Conservation (phyloP, 2,888 invertebrate genomes). For the Ormia ochracea region DNA sequence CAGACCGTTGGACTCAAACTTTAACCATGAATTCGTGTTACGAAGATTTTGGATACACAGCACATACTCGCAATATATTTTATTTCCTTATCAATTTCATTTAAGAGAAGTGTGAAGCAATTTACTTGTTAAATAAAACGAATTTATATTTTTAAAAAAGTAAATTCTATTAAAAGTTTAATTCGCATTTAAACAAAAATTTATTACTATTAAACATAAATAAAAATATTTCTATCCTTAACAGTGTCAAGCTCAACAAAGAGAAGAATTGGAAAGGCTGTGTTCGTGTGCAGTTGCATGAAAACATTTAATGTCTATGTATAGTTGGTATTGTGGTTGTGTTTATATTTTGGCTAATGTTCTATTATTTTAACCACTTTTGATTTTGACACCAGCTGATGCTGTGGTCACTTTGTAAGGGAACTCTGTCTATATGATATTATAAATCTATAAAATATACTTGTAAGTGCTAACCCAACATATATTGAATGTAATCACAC, state of each 20-base stretch:
- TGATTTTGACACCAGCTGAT: conserved; percentile 73
- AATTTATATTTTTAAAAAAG: neutral
- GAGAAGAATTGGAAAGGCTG: neutral
- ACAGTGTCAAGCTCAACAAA: neutral
- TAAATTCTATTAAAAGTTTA: neutral
- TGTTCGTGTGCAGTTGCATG: neutral
- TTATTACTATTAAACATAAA: neutral
- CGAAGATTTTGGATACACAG: too few relatives aligned
- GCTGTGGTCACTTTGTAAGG: conserved; percentile 58
- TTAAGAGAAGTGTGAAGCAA: too few relatives aligned
- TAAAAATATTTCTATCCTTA: neutral
- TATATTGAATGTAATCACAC: conserved; percentile 36
- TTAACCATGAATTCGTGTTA: too few relatives aligned
- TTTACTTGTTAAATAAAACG: neutral
- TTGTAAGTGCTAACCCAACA: conserved; percentile 53
- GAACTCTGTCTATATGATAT: conserved; percentile 21
- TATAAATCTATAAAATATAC: conserved; percentile 54
- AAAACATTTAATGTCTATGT: conserved; percentile 50
- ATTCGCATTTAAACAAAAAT: neutral
- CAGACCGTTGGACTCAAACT: too few relatives aligned
- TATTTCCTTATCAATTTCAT: too few relatives aligned
- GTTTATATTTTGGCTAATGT: conserved; percentile 74
- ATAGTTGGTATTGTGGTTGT: conserved; percentile 62
- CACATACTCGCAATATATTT: too few relatives aligned
- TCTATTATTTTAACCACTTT: conserved; percentile 71